phyloP scores from a whole-genome alignment of 2,797 vertebrate species.

The Merluccius polli region DNA sequence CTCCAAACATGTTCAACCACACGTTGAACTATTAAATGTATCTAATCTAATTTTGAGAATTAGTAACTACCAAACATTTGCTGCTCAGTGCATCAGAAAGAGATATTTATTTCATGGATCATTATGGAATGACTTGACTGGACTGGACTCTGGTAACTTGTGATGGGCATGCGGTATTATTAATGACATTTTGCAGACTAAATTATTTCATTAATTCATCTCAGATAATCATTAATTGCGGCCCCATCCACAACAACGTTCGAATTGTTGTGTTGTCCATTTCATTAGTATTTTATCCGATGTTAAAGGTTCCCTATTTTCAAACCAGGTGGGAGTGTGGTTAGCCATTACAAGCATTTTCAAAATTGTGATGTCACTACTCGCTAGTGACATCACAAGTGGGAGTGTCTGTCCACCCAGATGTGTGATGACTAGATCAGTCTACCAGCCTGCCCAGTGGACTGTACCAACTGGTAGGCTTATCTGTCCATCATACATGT shows the following conservation, averaged over 20 bases:
- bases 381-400: no score
- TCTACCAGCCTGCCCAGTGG: no score
- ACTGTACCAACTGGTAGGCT: no score
- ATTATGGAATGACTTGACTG: neutral
- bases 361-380: no score
- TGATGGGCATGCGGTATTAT: neutral
- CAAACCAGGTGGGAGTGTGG: no score
- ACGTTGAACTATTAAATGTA: no score
- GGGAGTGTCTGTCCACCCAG: no score
- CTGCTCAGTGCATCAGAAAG: neutral
- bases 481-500: no score
- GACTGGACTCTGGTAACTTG: neutral
- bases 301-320: no score
- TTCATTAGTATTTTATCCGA: conserved; percentile 29
- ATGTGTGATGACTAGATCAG: no score
- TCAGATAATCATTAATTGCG: neutral
- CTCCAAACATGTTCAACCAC: no score
- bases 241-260: conserved; percentile 17
- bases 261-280: conserved; percentile 22
- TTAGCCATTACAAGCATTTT: no score
- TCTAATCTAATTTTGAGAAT: neutral
- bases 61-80: neutral
- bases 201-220: neutral
- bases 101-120: neutral
- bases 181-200: neutral